phyloP scores from a whole-genome alignment of 35 echinoderm and acorn worm genomes.

The Eucidaris tribuloides region DNA sequence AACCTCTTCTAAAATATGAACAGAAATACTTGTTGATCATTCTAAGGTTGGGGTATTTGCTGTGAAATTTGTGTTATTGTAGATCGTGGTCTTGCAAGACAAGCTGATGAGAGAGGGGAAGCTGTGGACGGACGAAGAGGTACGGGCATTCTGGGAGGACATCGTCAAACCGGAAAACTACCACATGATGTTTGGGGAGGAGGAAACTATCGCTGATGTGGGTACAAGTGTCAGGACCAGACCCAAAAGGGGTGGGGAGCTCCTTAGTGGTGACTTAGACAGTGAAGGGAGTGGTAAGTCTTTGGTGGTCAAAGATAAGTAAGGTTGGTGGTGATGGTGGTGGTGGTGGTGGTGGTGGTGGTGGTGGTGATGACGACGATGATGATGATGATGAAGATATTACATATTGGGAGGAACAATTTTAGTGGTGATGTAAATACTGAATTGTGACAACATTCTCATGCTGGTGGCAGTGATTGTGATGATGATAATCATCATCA shows the following conservation, averaged over 20 bases:
- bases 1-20: no score
- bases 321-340: background rate
- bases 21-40: no score
- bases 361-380: background rate
- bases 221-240: background rate
- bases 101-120: slow-evolving; percentile 79
- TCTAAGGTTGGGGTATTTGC: background rate
- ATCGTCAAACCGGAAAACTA: slow-evolving; percentile 52
- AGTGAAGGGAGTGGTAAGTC: slow-evolving; percentile 5
- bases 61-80: background rate
- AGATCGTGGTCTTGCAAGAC: slow-evolving; percentile 70
- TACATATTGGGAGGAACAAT: background rate
- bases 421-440: background rate
- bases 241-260: background rate
- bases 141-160: slow-evolving; percentile 77
- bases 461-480: background rate
- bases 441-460: background rate
- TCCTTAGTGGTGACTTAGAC: background rate
- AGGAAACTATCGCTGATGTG: background rate
- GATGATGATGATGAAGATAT: background rate
- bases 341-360: background rate
- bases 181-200: slow-evolving; percentile 43
- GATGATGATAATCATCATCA: background rate
- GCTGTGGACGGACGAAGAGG: slow-evolving; percentile 56
- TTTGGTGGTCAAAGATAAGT: background rate